These are phyloP conservation scores for Ophioninae sp. DNA, from an alignment of 2,888 invertebrate species.

Conservation along the genomic window DNA sequence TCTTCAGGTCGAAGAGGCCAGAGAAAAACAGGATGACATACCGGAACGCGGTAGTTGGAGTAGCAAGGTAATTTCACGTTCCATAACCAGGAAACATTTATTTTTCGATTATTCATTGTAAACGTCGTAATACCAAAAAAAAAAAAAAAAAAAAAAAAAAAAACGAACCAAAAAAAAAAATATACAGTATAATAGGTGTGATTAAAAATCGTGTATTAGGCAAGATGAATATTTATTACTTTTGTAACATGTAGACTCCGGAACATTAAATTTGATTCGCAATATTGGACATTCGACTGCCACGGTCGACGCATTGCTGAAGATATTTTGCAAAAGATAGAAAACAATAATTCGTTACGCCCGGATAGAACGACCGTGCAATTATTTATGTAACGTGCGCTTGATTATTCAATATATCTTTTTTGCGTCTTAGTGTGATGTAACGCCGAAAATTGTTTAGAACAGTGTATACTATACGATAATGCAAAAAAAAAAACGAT, in stretches of 20 bases:
- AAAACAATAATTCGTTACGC: not conserved
- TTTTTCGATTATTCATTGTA: not conserved
- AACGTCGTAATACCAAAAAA: not conserved
- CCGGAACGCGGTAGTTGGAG: constrained; percentile 77
- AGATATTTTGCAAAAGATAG: not conserved
- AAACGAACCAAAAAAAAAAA: not conserved
- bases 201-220: not conserved
- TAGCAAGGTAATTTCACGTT: constrained; percentile 74
- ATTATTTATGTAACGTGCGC: not conserved
- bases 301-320: not conserved
- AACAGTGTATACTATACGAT: too few species aligned
- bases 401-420: not conserved
- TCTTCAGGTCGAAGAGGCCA: constrained; percentile 65
- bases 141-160: not conserved
- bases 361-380: not conserved
- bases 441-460: not conserved
- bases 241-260: not conserved
- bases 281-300: not conserved
- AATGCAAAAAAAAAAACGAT: too few species aligned
- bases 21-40: constrained; percentile 57
- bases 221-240: not conserved
- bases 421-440: not conserved
- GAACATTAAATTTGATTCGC: not conserved
- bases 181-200: not conserved
- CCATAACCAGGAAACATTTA: not conserved